A percentile compares a stretch with the other conserved stretches of the same genome.
These are phyloP conservation scores for Halcyon chelicuti DNA, from an alignment of 2,797 vertebrate genomes.

Conservation along the genomic window DNA sequence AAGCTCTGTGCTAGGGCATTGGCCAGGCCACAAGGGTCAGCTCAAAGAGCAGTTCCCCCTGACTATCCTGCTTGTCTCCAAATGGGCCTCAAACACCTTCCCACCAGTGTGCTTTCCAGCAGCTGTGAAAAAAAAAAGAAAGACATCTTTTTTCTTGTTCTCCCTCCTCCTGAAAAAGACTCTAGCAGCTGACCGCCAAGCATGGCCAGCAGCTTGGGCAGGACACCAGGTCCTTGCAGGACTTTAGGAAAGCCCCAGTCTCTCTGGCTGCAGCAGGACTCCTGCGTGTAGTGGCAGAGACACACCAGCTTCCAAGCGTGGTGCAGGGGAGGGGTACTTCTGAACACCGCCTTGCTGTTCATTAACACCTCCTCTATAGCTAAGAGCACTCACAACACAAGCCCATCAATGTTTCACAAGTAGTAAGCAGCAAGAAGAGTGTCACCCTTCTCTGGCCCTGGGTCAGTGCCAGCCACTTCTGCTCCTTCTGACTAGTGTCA, in stretches of 20 bases:
- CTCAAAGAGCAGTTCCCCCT: background rate
- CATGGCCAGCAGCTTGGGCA: background rate
- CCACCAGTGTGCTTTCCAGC: background rate
- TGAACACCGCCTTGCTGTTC: background rate
- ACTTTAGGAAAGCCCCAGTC: background rate
- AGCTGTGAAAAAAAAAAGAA: background rate
- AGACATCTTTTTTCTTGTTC: no score
- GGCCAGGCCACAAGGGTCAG: fast-evolving
- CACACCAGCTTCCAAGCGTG: background rate
- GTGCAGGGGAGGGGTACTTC: background rate
- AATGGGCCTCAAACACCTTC: background rate
- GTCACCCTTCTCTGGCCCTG: background rate
- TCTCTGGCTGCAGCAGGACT: background rate
- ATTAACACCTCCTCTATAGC: background rate
- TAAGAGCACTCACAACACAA: background rate
- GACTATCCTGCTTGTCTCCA: background rate
- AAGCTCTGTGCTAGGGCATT: fast-evolving
- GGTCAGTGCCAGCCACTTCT: background rate
- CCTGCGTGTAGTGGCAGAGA: fast-evolving
- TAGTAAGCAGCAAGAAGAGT: background rate
- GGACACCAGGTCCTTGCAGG: background rate
- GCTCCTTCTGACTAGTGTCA: fast-evolving
- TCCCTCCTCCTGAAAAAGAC: background rate
- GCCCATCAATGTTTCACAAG: background rate
- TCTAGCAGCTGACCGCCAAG: background rate